A percentile compares a stretch with the other conserved stretches of the same genome.
These are phyloP conservation scores for Caenorhabditis latens DNA, from an alignment of 1,140 invertebrate species.

Conservation along the genomic window DNA sequence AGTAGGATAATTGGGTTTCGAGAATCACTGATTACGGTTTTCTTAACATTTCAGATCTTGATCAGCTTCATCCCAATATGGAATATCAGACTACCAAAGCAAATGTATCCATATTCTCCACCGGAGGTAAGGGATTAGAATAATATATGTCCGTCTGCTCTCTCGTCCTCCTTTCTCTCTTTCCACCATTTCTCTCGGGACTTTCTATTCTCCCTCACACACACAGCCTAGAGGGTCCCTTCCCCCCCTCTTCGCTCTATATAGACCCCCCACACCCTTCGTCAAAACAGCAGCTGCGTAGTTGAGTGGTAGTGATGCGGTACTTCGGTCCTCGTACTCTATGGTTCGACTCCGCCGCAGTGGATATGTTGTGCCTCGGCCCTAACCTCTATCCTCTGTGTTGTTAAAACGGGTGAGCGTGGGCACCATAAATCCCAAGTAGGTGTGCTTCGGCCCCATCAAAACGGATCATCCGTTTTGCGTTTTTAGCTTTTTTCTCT, in stretches of 20 bases:
- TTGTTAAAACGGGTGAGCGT: not conserved
- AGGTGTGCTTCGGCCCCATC: conserved; percentile 14
- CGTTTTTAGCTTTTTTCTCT: not conserved
- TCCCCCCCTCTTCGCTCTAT: not conserved
- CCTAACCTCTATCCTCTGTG: not conserved
- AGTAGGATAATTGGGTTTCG: not conserved
- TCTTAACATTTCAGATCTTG: not conserved
- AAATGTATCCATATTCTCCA: conserved; percentile 32
- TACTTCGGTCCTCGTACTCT: conserved; percentile 33
- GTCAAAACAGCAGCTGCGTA: not conserved
- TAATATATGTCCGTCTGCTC: not conserved
- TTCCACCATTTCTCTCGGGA: not conserved
- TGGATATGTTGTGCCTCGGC: not conserved
- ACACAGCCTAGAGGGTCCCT: not conserved
- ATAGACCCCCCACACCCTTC: not conserved
- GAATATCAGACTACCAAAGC: conserved; percentile 11
- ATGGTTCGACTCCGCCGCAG: not conserved
- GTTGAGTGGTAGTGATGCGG: conserved; percentile 3
- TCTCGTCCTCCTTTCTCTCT: no score
- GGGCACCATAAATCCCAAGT: conserved; percentile 12
- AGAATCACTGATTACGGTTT: not conserved
- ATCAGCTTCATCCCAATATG: conserved; percentile 18
- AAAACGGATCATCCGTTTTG: conserved; percentile 1
- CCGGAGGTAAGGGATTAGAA: not conserved
- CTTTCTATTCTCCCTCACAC: no score